Base-by-base conservation (phyloP, 2,113 vertebrate genomes). In the Ifrita kowaldi region DNA sequence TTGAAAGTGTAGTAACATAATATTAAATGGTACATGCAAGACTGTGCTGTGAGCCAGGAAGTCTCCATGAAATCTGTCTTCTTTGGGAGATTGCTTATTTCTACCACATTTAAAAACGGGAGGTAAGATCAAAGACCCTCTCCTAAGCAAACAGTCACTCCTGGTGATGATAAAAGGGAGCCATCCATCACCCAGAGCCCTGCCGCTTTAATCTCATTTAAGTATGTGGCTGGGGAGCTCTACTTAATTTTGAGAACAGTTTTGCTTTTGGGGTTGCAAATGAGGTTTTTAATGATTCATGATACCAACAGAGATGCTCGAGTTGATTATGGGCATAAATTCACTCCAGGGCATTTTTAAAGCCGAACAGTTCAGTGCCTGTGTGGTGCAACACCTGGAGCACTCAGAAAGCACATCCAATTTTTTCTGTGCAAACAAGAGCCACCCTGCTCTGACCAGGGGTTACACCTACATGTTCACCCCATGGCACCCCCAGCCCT, bases 161-260 rank as follows among this genome's bases (percentile, higher is more conserved):
- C 75, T 63, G 68, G 49, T 55, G 85, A 44, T 95, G 90, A 78
- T 88, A 64, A 86, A 95, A 92, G 90, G 79, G 59, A 94, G 17
- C 79, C 75, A 86, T 91, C 75, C 95, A 86, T 90, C 95, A 92
- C 4, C 59, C 60, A 37, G 71, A 90, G 79, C 75, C 91, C 90
- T 70, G 84, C 94, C 52, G 79, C 93, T 92, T 97, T 95, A 92
- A 84, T 90, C 85, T 96, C 90, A 37, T 94, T 89, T 80, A 69
- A 90, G 84, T 14, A 15, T 11, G 71, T 63, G 73, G 74, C 93
- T 70, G 50, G 95, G 73, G 86, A 97, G 63, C 75, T 80, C 88
- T 42, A 57, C 85, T 95, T 92, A 86, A 96, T 96, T 93, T 91
- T 67, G 59, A 94, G 89, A 93, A 76, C 62, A 65, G 82, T 80